A percentile compares a stretch with the other conserved stretches of the same genome.
Evolutionary conservation across 2,113 vertebrate species (phyloP).

Genomic region (Bubo blakistoni): DNA sequence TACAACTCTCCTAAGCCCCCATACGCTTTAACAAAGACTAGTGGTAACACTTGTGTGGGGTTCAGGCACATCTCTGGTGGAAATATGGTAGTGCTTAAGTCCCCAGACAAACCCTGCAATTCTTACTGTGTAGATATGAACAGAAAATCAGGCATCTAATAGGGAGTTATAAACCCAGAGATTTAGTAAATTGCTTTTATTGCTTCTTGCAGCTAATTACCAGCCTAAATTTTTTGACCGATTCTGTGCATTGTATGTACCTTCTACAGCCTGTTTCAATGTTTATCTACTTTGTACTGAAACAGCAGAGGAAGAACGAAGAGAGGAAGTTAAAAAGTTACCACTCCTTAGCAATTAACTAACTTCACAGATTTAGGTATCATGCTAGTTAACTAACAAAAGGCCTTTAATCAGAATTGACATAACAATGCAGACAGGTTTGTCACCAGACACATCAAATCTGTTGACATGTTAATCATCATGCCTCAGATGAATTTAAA

Average conservation of each 20-base stretch:
- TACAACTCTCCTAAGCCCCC: not conserved
- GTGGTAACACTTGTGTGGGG: too few relatives aligned
- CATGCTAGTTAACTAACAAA: not conserved
- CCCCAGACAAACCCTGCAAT: not conserved
- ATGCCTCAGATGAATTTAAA: not conserved
- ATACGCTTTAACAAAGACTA: not conserved
- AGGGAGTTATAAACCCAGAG: not conserved
- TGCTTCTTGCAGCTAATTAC: not conserved
- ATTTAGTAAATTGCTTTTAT: not conserved
- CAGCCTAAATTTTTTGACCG: not conserved
- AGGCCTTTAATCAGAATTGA: not conserved
- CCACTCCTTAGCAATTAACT: not conserved
- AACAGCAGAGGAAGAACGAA: not conserved
- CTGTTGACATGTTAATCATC: not conserved
- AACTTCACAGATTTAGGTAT: not conserved
- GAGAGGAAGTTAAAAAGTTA: not conserved
- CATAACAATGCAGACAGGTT: not conserved
- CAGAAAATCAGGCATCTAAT: not conserved
- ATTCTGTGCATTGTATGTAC: not conserved
- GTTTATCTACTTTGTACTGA: not conserved
- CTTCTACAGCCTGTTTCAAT: not conserved
- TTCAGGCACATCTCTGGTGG: not conserved
- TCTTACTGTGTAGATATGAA: not conserved
- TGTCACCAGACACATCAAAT: not conserved
- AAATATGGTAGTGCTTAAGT: accelerated